A percentile compares a stretch with the other conserved stretches of the same genome.
Evolutionary conservation across 2,113 vertebrate genomes (phyloP).

Genomic region (Istiophorus platypterus): DNA sequence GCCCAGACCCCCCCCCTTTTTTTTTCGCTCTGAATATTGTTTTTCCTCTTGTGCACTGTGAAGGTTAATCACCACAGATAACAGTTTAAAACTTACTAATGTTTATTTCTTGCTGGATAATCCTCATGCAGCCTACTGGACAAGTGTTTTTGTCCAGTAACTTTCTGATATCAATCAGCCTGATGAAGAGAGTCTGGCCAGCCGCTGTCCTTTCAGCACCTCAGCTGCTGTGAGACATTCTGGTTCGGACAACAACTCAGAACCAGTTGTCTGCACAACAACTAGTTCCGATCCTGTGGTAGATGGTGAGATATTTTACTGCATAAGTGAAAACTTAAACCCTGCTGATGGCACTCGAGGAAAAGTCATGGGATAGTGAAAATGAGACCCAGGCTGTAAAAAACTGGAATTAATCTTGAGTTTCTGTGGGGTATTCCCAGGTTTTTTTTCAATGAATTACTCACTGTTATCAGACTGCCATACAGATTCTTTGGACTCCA

Average conservation of each 20-base stretch:
- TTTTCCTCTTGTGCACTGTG: not conserved
- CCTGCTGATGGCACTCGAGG: not conserved
- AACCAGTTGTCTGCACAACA: not conserved
- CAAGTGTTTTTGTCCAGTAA: slow-evolving; percentile 11
- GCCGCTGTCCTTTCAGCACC: slow-evolving; percentile 4
- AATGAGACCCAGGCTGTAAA: not conserved
- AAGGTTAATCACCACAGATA: not conserved
- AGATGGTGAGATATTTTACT: not conserved
- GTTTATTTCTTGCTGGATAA: not conserved
- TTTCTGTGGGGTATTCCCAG: not conserved
- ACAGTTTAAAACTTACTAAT: slow-evolving; percentile 11
- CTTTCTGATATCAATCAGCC: slow-evolving; percentile 7
- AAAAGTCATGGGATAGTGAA: not conserved
- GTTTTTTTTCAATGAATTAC: not conserved
- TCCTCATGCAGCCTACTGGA: slow-evolving; percentile 11
- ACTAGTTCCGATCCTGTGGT: not conserved
- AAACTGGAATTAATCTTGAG: not conserved
- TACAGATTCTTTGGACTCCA: not conserved
- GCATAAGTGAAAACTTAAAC: not conserved
- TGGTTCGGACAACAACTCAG: not conserved
- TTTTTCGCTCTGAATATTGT: not conserved
- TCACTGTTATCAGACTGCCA: slow-evolving; percentile 19
- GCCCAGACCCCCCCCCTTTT: not conserved
- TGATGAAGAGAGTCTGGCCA: not conserved
- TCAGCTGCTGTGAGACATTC: slow-evolving; percentile 11